These are phyloP conservation scores for Daktulosphaira vitifoliae DNA, from an alignment of 1,140 invertebrate species.

Conservation along the genomic window DNA sequence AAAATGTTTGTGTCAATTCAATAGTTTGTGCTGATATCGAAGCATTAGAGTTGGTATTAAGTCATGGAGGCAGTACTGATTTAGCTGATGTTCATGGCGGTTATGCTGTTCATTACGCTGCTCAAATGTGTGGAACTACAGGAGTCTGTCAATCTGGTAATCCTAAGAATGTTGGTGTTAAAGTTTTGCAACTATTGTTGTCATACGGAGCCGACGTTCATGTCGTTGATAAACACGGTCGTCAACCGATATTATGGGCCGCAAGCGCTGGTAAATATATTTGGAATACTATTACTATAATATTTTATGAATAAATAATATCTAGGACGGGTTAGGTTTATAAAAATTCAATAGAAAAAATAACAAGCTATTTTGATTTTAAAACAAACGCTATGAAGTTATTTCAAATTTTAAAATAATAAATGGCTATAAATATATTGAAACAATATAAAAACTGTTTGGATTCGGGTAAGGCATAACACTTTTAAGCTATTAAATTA, in stretches of 20 bases:
- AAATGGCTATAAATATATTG: too few relatives aligned
- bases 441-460: too few relatives aligned
- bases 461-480: too few relatives aligned
- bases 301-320: background rate
- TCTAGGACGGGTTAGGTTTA: too few relatives aligned
- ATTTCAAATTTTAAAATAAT: too few relatives aligned
- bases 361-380: too few relatives aligned
- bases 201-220: conserved; percentile 70
- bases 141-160: conserved; percentile 68
- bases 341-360: too few relatives aligned
- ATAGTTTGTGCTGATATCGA: conserved; percentile 83
- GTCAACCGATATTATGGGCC: conserved; percentile 92
- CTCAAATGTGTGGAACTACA: conserved; percentile 83
- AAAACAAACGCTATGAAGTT: too few relatives aligned
- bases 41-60: conserved; percentile 71
- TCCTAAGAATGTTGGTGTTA: conserved; percentile 65
- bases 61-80: conserved; percentile 70
- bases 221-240: conserved; percentile 78
- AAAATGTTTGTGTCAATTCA: conserved; percentile 20
- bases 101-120: conserved; percentile 92
- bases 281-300: too few relatives aligned
- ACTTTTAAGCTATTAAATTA: too few relatives aligned
- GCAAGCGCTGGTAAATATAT: conserved; percentile 70
- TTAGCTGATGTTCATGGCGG: conserved; percentile 88
- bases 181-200: conserved; percentile 75